Base-by-base conservation (phyloP, 2,113 vertebrate species). In the Bubo bubo region DNA sequence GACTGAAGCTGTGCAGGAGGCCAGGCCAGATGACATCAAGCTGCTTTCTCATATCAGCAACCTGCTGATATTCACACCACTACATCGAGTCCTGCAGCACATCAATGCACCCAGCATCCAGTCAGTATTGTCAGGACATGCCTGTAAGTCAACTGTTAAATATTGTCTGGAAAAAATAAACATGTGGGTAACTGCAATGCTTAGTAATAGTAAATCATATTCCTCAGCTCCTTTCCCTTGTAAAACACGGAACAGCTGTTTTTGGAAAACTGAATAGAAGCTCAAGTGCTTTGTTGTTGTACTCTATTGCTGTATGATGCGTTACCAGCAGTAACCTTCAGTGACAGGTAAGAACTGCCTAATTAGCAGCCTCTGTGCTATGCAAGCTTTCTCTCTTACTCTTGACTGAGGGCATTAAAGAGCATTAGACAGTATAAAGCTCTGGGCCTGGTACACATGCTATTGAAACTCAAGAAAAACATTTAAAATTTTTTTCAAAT, bases 221-320 rank as follows among this genome's bases (percentile, higher is more conserved):
- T 93, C 53, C 67, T 94, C 91, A 89, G 67, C n/a, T 85, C 58
- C 86, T 81, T 85, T 91, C 37, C 77, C 64, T 70, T 86, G 53
- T 74, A 88, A 95, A 93, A 86, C 70, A 90, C 45, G 27, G 45
- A 97, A 56, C 53, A 94, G 71, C n/a, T 30, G 71, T 73, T 89
- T n/a, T 83, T 94, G 74, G 81, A 87, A 94, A 79, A 90, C 21
- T 27, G 67, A 93, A 12, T 12, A 76, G 53, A 86, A 71, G 37
- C 75, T 77, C 19, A 43, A 74, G 27, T 16, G 41, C 55, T 72
- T 58, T 39, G 18, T 43, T 90, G 23, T 39, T 72, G 39, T 58
- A 24, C 14, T 85, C n/a, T 35, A 1, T 9, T 66, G 45, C 83
- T 4, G 4, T 35, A 37, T 2, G 4, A 55, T 18, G 66, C 47